Evolutionary conservation across 1,140 invertebrate genomes (phyloP).

Genomic region (Cotesia typhae): DNA sequence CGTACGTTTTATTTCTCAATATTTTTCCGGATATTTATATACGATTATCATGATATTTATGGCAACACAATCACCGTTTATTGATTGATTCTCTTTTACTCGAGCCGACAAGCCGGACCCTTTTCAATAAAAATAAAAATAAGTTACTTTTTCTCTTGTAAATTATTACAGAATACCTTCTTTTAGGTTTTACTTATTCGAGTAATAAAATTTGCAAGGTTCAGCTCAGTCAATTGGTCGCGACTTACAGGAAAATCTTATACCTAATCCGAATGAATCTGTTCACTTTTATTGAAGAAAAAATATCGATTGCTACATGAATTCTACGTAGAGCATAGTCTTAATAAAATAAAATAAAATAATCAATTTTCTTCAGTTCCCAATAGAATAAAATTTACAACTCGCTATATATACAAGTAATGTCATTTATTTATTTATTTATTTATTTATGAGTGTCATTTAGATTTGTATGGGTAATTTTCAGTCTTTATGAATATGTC

Average conservation of each 20-base stretch:
- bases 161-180: not conserved
- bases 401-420: not conserved
- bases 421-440: no score
- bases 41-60: not conserved
- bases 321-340: not conserved
- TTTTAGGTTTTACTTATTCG: not conserved
- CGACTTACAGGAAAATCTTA: not conserved
- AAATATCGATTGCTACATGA: constrained; percentile 7
- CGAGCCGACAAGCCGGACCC: no score
- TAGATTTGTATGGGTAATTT: no score
- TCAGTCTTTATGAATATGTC: no score
- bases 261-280: constrained; percentile 7
- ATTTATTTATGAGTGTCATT: not conserved
- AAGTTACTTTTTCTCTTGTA: not conserved
- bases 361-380: constrained; percentile 1
- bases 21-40: not conserved
- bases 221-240: not conserved
- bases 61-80: not conserved
- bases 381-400: constrained; percentile 4
- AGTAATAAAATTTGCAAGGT: constrained; percentile 3
- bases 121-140: not conserved
- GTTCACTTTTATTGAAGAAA: not conserved
- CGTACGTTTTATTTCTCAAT: constrained; percentile 1
- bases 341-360: not conserved
- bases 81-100: not conserved